phyloP scores from a whole-genome alignment of 2,113 vertebrate species.

The Anoplopoma fimbria region DNA sequence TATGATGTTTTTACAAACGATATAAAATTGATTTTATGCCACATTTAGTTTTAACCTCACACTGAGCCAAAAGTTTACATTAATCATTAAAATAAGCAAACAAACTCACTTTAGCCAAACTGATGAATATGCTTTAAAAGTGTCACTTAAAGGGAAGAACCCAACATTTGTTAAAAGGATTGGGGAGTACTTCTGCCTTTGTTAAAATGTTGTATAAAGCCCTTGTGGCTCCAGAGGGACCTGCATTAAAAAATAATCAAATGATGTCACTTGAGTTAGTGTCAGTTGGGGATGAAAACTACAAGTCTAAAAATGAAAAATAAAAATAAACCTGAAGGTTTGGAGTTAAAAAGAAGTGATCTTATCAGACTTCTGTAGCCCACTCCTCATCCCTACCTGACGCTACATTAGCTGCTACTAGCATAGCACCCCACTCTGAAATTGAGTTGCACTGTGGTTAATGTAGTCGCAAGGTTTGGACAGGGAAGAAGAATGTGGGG shows the following conservation, averaged over 20 bases:
- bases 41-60: background rate
- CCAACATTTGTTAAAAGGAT: background rate
- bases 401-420: background rate
- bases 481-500: background rate
- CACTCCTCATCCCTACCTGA: background rate
- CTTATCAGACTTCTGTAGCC: background rate
- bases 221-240: too few relatives aligned
- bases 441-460: background rate
- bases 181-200: too few relatives aligned
- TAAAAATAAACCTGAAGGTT: too few relatives aligned
- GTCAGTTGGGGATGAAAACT: too few relatives aligned
- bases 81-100: background rate
- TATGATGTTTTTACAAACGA: background rate
- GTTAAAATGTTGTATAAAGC: too few relatives aligned
- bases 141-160: too few relatives aligned
- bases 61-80: background rate
- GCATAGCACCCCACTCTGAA: background rate
- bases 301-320: too few relatives aligned
- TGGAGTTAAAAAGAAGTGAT: background rate
- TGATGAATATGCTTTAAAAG: background rate
- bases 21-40: background rate
- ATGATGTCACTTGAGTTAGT: too few relatives aligned
- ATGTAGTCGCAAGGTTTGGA: background rate
- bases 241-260: too few relatives aligned
- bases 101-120: background rate